A percentile compares a stretch with the other conserved stretches of the same genome.
phyloP scores from a whole-genome alignment of 2,113 vertebrate genomes.

The Ophiodon elongatus region DNA sequence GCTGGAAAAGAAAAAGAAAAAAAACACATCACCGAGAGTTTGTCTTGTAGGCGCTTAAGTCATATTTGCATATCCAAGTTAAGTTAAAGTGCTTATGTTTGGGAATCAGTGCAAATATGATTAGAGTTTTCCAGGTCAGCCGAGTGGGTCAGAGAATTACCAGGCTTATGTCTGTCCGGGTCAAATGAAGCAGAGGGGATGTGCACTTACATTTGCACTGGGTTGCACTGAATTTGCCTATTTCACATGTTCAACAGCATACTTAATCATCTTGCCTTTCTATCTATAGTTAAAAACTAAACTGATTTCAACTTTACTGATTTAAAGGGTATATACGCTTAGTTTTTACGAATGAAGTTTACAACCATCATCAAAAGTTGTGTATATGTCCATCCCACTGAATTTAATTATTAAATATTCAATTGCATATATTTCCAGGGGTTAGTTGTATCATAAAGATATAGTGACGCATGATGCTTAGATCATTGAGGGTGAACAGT shows the following conservation, averaged over 20 bases:
- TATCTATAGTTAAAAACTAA: slow-evolving; percentile 2
- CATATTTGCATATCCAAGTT: slow-evolving; percentile 68
- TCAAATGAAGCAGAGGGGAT: slow-evolving; percentile 46
- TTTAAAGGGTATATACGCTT: background rate
- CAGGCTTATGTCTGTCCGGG: slow-evolving; percentile 61
- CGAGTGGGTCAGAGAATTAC: slow-evolving; percentile 65
- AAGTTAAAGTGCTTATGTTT: slow-evolving; percentile 72
- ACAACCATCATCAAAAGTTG: background rate
- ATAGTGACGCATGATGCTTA: background rate
- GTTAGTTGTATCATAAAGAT: background rate
- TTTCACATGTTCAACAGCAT: slow-evolving; percentile 25
- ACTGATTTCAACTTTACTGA: background rate
- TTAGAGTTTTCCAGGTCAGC: slow-evolving; percentile 69
- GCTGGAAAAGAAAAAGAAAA: slow-evolving; percentile 53
- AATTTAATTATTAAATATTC: background rate
- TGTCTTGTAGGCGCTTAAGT: slow-evolving; percentile 61
- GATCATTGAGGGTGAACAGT: background rate
- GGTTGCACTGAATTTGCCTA: slow-evolving; percentile 17
- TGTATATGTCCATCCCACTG: background rate
- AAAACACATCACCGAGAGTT: slow-evolving; percentile 61
- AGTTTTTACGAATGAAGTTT: background rate
- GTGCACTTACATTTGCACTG: slow-evolving; percentile 34
- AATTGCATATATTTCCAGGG: background rate
- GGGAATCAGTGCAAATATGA: slow-evolving; percentile 65
- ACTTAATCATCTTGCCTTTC: slow-evolving; percentile 8